Percentiles rank a stretch among this genome's conserved stretches.
Evolutionary conservation across 2,113 vertebrate species (phyloP).

Genomic region (Pelvicachromis taeniatus): DNA sequence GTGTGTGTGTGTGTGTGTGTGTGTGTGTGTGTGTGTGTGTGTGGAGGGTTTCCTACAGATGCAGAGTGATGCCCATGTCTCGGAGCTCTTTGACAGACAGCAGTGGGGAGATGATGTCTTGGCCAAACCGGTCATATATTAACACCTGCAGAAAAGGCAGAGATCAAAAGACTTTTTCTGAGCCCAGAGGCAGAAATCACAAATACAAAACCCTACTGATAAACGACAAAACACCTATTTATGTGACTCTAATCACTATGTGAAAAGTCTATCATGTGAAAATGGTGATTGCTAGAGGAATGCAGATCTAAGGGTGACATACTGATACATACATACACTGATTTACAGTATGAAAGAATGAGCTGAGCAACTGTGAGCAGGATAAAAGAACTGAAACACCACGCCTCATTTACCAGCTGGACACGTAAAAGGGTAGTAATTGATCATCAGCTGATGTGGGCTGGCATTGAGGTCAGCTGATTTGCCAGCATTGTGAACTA

Average conservation of each 20-base stretch:
- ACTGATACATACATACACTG: background rate
- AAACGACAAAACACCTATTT: background rate
- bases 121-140: conserved; percentile 96
- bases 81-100: conserved; percentile 94
- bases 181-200: background rate
- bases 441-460: background rate
- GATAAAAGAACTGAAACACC: background rate
- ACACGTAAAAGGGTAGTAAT: no score
- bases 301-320: background rate
- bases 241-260: background rate
- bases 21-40: background rate
- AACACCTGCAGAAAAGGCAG: conserved; percentile 77
- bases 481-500: background rate
- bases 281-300: background rate
- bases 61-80: conserved; percentile 97
- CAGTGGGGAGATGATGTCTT: conserved; percentile 97
- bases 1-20: background rate
- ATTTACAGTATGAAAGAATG: background rate
- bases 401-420: background rate
- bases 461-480: background rate
- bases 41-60: conserved; percentile 88
- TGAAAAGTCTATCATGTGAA: background rate
- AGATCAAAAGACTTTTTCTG: background rate
- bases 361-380: background rate
- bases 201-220: background rate